These are phyloP conservation scores for Pipistrellus nathusii DNA, from an alignment of 2,797 vertebrate genomes.

Conservation along the genomic window DNA sequence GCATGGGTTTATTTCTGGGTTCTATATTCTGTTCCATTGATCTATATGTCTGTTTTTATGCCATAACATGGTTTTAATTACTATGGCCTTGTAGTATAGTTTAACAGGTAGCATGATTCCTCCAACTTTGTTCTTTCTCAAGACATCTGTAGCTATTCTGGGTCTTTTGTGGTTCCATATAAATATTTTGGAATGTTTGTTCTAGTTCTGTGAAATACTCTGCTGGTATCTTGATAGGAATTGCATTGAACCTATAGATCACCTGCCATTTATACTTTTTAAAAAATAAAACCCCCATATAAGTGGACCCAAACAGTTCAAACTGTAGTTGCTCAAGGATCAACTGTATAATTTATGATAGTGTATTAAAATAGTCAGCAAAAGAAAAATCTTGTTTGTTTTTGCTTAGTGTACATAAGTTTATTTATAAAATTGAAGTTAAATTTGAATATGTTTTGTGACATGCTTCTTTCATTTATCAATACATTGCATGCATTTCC, in stretches of 20 bases:
- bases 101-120: no score
- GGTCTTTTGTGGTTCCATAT: background rate
- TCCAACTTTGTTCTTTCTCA: background rate
- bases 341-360: background rate
- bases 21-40: background rate
- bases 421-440: background rate
- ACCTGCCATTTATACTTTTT: background rate
- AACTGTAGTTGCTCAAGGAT: background rate
- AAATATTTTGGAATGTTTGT: background rate
- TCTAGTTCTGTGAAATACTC: background rate
- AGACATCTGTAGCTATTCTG: background rate
- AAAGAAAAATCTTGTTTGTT: background rate
- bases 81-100: no score
- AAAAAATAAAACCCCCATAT: background rate
- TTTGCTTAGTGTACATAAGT: background rate
- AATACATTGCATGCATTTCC: no score
- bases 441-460: background rate
- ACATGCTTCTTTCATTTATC: background rate
- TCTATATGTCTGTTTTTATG: background rate
- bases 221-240: background rate
- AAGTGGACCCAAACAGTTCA: background rate
- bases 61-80: background rate
- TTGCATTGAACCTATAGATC: background rate
- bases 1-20: background rate
- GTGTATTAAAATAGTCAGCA: background rate